Conservation (phyloP, 1,140 invertebrate species). For the Callitettix versicolor region DNA sequence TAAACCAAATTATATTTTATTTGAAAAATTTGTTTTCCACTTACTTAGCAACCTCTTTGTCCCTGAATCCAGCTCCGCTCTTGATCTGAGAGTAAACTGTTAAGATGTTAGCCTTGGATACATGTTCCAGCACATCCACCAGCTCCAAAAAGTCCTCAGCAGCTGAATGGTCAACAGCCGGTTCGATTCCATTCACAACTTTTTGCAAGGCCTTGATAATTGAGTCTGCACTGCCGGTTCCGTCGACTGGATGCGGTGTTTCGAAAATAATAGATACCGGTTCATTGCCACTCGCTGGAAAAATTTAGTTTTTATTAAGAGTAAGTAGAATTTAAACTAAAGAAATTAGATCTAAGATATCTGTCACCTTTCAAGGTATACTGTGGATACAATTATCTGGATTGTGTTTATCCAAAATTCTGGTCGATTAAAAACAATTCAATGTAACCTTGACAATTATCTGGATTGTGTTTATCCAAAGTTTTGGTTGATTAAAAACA, state of each 20-base stretch:
- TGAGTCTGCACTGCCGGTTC: conserved; percentile 37
- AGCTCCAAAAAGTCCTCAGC: conserved; percentile 55
- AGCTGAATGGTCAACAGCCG: conserved; percentile 46
- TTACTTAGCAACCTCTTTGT: conserved; percentile 35
- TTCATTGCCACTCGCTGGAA: conserved; percentile 32
- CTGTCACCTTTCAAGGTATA: neutral
- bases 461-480: no score
- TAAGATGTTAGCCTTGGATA: conserved; percentile 56
- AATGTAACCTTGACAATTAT: no score
- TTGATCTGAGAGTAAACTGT: conserved; percentile 37
- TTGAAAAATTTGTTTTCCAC: no score
- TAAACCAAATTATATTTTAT: no score
- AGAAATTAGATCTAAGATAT: neutral
- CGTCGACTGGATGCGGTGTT: conserved; percentile 45
- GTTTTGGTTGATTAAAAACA: no score
- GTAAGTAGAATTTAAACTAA: neutral
- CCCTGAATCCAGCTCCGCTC: conserved; percentile 32
- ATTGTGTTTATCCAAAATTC: no score
- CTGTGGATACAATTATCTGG: no score
- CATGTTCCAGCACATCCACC: conserved; percentile 48
- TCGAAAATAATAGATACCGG: conserved; percentile 60
- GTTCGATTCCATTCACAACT: conserved; percentile 42
- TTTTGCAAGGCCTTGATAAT: conserved; percentile 44
- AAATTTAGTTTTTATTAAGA: conserved; percentile 1
- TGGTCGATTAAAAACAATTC: no score